phyloP scores from a whole-genome alignment of 2,797 vertebrate species.

The Lutjanus argentimaculatus region DNA sequence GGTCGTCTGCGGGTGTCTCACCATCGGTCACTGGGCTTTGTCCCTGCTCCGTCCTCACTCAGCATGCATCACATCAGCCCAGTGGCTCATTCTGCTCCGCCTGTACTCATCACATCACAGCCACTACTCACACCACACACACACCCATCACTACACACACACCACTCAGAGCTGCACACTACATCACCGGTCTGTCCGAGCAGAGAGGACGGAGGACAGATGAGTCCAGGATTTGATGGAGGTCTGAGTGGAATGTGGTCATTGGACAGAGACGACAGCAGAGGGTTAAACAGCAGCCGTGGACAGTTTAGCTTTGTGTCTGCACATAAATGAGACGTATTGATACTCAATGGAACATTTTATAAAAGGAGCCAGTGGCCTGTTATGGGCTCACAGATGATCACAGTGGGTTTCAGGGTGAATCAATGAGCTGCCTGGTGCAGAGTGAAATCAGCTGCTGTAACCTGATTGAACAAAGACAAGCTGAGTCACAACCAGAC shows the following conservation, averaged over 20 bases:
- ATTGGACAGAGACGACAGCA: background rate
- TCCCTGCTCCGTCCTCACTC: conserved; percentile 77
- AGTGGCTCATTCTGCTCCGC: too few relatives aligned
- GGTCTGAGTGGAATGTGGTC: conserved; percentile 35
- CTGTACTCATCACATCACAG: too few relatives aligned
- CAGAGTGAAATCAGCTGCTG: background rate
- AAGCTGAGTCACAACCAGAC: too few relatives aligned
- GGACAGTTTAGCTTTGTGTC: conserved; percentile 65
- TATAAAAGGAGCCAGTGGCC: background rate
- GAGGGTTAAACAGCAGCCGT: conserved; percentile 2
- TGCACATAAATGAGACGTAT: conserved; percentile 55
- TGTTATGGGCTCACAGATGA: conserved; percentile 1
- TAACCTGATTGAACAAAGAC: too few relatives aligned
- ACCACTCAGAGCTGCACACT: conserved; percentile 9
- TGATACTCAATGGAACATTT: conserved; percentile 42
- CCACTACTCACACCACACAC: conserved; percentile 46
- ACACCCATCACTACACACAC: conserved; percentile 30
- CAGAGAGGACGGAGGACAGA: conserved; percentile 1
- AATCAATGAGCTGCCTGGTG: conserved; percentile 36
- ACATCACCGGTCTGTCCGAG: conserved; percentile 46
- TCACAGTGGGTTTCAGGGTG: background rate
- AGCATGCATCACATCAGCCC: conserved; percentile 78
- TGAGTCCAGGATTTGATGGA: conserved; percentile 23
- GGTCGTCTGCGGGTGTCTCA: conserved; percentile 74
- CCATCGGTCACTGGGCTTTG: conserved; percentile 76